Evolutionary conservation across 2,113 vertebrate species (phyloP).

Genomic region (Cephalopholis sonnerati): DNA sequence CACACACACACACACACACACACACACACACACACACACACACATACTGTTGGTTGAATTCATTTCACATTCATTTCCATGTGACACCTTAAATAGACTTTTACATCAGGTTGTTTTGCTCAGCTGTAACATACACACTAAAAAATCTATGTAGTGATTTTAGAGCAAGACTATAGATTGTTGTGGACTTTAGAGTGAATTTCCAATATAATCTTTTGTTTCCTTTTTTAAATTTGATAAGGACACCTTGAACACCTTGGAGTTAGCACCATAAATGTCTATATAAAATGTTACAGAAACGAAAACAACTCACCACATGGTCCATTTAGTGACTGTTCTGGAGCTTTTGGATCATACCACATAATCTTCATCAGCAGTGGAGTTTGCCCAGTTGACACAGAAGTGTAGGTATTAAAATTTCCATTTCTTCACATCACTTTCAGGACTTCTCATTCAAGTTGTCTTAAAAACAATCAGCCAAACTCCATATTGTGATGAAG

Average conservation of each 20-base stretch:
- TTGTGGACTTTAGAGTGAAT: not conserved
- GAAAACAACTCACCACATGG: too few relatives aligned
- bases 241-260: not conserved
- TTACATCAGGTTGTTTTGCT: not conserved
- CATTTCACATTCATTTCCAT: not conserved
- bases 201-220: not conserved
- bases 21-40: too few relatives aligned
- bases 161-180: not conserved
- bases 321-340: not conserved
- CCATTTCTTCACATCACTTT: not conserved
- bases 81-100: too few relatives aligned
- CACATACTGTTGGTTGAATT: conserved; percentile 11
- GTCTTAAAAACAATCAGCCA: not conserved
- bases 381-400: too few relatives aligned
- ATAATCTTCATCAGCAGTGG: too few relatives aligned
- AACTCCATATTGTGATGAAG: not conserved
- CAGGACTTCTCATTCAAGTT: too few relatives aligned
- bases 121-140: not conserved
- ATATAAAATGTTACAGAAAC: not conserved
- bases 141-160: not conserved
- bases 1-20: too few relatives aligned
- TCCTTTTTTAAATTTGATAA: not conserved
- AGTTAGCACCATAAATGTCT: not conserved
- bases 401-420: not conserved
- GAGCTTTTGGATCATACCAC: not conserved